Conservation (phyloP, 2,888 invertebrate species). For the Melieria omissa region DNA sequence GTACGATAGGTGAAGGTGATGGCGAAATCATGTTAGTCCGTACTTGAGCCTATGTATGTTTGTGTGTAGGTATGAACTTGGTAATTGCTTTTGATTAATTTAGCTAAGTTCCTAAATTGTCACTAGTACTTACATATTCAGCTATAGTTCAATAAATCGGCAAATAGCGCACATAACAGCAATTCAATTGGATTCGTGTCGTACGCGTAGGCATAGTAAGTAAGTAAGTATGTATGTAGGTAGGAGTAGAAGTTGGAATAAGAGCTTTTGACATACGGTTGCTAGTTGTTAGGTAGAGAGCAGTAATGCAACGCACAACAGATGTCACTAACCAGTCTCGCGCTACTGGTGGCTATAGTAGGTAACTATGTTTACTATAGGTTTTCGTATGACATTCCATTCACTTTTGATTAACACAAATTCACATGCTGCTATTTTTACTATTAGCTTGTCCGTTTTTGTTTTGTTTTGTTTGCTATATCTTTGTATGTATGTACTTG, state of each 20-base stretch:
- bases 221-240: no score
- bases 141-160: constrained; percentile 17
- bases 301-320: not conserved
- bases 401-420: no score
- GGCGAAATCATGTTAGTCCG: no score
- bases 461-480: constrained; percentile 4
- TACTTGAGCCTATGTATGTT: no score
- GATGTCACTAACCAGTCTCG: not conserved
- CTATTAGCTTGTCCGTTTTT: not conserved
- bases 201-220: constrained; percentile 4
- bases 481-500: constrained; percentile 12
- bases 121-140: not conserved
- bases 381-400: no score
- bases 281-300: not conserved
- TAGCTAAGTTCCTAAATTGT: not conserved
- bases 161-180: constrained; percentile 40
- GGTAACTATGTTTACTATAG: no score
- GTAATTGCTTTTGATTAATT: no score
- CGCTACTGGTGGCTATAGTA: not conserved
- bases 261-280: no score
- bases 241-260: no score
- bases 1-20: no score
- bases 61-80: no score
- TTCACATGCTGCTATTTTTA: not conserved
- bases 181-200: constrained; percentile 17